Evolutionary conservation across 1,140 invertebrate species (phyloP).

Genomic region (Panagrolaimus sp.): DNA sequence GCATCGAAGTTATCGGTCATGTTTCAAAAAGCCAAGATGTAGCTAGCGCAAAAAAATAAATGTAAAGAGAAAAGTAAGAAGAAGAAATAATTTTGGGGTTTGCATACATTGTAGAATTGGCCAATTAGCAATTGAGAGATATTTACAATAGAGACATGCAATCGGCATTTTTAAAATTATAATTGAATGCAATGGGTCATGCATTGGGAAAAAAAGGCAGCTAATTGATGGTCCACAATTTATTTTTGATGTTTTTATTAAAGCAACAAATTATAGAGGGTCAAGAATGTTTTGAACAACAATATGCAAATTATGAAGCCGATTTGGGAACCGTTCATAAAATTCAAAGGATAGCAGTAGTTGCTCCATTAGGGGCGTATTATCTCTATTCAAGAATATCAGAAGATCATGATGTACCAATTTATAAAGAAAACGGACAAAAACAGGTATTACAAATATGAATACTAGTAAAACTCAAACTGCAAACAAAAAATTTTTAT

Average conservation of each 20-base stretch:
- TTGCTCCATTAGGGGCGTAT: slow-evolving; percentile 12
- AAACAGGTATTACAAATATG: slow-evolving; percentile 28
- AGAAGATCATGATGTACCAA: slow-evolving; percentile 19
- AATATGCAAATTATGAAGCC: slow-evolving; percentile 38
- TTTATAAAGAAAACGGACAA: slow-evolving; percentile 15
- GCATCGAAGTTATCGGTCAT: too few relatives aligned
- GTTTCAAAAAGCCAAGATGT: too few relatives aligned
- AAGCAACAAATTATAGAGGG: slow-evolving; percentile 5
- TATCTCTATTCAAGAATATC: slow-evolving; percentile 15
- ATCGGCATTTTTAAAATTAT: too few relatives aligned
- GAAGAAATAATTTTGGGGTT: too few relatives aligned
- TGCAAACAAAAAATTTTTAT: background rate
- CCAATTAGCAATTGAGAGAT: too few relatives aligned
- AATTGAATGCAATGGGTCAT: too few relatives aligned
- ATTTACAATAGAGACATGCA: too few relatives aligned
- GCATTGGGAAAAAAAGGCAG: too few relatives aligned
- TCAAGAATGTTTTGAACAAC: slow-evolving; percentile 43
- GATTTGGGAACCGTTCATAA: slow-evolving; percentile 39
- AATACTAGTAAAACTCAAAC: slow-evolving; percentile 13
- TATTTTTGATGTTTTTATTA: background rate
- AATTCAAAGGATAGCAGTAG: slow-evolving; percentile 37
- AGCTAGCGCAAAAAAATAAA: too few relatives aligned
- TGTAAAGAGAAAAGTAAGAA: too few relatives aligned
- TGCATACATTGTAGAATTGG: too few relatives aligned
- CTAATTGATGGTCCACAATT: too few relatives aligned